phyloP scores from a whole-genome alignment of 2,797 vertebrate species.

The Bryconaethiops microstoma region DNA sequence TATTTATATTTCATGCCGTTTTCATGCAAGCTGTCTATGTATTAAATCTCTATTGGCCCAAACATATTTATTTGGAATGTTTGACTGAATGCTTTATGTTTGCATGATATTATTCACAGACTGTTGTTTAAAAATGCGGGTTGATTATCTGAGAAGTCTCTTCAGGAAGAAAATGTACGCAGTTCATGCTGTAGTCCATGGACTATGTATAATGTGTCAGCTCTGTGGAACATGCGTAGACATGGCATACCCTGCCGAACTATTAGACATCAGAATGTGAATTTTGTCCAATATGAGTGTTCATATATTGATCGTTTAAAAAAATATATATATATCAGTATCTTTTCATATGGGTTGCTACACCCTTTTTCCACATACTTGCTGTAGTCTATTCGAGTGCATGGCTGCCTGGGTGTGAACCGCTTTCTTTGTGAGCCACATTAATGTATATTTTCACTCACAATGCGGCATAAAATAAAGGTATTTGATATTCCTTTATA shows the following conservation, averaged over 20 bases:
- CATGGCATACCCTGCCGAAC: neutral
- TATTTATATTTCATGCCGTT: neutral
- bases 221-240: constrained; percentile 13
- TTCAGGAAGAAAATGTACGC: neutral
- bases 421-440: constrained; percentile 36
- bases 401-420: constrained; percentile 39
- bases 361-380: constrained; percentile 40
- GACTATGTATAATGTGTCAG: neutral
- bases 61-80: constrained; percentile 3
- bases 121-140: constrained; percentile 16
- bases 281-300: neutral
- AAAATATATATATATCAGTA: neutral
- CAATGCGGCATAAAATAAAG: neutral
- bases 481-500: neutral
- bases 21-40: neutral
- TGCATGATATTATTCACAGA: neutral
- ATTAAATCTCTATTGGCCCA: neutral
- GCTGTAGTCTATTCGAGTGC: constrained; percentile 23
- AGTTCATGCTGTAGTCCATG: neutral
- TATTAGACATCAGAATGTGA: neutral
- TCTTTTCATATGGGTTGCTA: constrained; percentile 15
- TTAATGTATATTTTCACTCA: neutral
- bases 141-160: neutral
- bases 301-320: constrained; percentile 37
- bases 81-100: neutral